These are phyloP conservation scores for Digitonthophagus gazella DNA, from an alignment of 2,888 invertebrate genomes.

Conservation along the genomic window DNA sequence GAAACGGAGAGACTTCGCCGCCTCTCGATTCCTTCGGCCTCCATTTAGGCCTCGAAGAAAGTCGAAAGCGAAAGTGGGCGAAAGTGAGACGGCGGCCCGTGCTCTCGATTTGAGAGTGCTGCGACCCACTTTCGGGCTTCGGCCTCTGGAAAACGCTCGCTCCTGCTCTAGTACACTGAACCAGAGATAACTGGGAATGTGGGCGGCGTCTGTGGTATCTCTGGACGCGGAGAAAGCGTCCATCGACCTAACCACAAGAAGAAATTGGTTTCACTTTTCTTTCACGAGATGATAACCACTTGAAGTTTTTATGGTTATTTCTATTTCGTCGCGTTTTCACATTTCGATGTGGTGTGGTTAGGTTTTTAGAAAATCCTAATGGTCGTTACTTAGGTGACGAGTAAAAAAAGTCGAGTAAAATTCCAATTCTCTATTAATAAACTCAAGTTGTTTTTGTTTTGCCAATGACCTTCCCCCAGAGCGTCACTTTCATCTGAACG, in stretches of 20 bases:
- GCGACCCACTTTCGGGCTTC: not conserved
- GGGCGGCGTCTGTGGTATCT: conserved; percentile 3
- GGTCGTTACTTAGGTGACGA: no score
- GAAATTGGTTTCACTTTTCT: not conserved
- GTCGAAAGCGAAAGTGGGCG: conserved; percentile 17
- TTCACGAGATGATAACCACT: not conserved
- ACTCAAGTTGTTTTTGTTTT: not conserved
- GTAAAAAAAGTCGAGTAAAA: not conserved
- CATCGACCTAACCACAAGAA: not conserved
- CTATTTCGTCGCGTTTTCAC: no score
- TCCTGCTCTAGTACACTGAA: conserved; percentile 8
- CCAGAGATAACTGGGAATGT: conserved; percentile 10
- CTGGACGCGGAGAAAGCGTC: conserved; percentile 2
- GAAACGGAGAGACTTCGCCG: not conserved
- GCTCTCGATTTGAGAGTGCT: conserved; percentile 10
- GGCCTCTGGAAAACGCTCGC: not conserved
- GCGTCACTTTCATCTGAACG: not conserved
- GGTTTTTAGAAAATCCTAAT: no score
- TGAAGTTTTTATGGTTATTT: not conserved
- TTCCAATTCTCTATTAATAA: not conserved
- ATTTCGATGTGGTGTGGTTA: no score
- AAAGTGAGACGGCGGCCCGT: conserved; percentile 19
- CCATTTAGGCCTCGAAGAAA: conserved; percentile 11
- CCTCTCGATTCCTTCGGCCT: not conserved
- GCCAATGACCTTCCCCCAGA: not conserved